Evolutionary conservation across 2,113 vertebrate species (phyloP).

Genomic region (Microtus pennsylvanicus): DNA sequence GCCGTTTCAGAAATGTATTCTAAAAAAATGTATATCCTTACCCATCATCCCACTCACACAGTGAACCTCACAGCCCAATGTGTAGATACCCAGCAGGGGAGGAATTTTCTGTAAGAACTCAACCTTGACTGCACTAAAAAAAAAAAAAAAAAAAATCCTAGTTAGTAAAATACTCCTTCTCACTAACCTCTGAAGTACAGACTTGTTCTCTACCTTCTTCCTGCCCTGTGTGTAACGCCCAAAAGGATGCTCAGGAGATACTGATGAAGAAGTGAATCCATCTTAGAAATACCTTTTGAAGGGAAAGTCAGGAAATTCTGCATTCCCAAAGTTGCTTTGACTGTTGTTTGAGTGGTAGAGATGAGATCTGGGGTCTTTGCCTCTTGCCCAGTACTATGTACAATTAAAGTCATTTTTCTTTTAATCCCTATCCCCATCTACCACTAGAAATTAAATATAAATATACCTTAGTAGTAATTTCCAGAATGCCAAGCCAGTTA

Average conservation of each 20-base stretch:
- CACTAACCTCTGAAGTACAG: neutral
- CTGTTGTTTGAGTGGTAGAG: neutral
- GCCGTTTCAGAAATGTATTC: neutral
- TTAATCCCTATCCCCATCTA: neutral
- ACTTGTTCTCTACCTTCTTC: neutral
- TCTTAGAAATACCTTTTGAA: neutral
- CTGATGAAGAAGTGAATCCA: neutral
- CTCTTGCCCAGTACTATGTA: neutral
- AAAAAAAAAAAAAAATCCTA: neutral
- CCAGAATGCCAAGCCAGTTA: neutral
- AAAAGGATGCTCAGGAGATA: neutral
- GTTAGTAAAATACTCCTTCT: neutral
- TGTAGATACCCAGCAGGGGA: neutral
- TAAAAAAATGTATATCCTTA: neutral
- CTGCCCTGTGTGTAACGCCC: neutral
- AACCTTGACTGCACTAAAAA: neutral
- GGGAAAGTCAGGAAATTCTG: neutral
- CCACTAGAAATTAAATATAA: constrained; percentile 12
- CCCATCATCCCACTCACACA: neutral
- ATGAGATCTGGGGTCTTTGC: neutral
- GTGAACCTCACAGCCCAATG: neutral
- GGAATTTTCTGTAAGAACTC: neutral
- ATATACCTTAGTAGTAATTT: neutral
- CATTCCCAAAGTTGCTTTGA: neutral
- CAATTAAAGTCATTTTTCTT: neutral